Conservation (phyloP, 2,797 vertebrate genomes). For the Cygnus olor region DNA sequence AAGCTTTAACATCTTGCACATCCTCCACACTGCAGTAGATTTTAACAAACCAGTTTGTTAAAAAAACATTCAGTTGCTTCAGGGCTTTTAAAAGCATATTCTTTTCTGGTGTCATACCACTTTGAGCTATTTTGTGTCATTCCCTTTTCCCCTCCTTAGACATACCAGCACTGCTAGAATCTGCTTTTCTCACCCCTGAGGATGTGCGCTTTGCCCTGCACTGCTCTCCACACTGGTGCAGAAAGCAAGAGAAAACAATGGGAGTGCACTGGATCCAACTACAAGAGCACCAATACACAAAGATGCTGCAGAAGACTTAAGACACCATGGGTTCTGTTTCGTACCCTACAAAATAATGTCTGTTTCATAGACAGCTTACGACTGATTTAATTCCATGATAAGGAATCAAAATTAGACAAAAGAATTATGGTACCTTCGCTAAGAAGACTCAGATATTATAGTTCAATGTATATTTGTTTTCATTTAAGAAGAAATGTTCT, state of each 20-base stretch:
- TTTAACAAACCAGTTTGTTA: constrained; percentile 4
- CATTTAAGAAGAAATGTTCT: background rate
- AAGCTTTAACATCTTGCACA: background rate
- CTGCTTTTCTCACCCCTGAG: background rate
- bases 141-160: background rate
- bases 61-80: background rate
- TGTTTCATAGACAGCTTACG: background rate
- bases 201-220: rapidly evolving
- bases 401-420: background rate
- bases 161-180: background rate
- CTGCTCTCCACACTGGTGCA: too few relatives aligned
- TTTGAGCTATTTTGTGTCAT: background rate
- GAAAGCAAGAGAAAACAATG: background rate
- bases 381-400: background rate
- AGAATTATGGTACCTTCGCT: background rate
- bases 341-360: background rate
- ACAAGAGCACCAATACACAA: background rate
- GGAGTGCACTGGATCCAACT: background rate
- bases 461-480: background rate
- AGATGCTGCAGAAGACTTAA: background rate
- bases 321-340: background rate
- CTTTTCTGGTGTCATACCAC: background rate
- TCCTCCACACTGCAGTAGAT: background rate
- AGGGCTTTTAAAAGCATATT: background rate
- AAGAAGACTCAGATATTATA: background rate